These are phyloP conservation scores for Dermatophagoides farinae DNA, from an alignment of 1,140 invertebrate species.

Conservation along the genomic window DNA sequence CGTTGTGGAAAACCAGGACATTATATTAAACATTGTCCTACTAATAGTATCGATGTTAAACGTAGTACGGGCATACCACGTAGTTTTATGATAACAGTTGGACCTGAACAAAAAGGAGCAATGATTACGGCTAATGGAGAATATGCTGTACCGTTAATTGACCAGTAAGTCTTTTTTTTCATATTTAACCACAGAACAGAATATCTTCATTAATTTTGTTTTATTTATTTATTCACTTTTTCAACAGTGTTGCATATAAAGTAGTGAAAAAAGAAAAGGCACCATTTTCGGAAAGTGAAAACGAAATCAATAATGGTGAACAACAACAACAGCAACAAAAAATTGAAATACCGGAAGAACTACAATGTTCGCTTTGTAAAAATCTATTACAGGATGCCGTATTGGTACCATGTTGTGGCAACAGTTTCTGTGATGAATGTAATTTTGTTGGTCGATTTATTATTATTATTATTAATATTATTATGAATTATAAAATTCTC, in stretches of 20 bases:
- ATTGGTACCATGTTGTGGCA: slow-evolving; percentile 88
- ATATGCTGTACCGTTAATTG: slow-evolving; percentile 71
- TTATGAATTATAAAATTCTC: not conserved
- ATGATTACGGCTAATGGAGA: slow-evolving; percentile 79
- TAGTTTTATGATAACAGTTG: slow-evolving; percentile 82
- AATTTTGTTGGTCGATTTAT: slow-evolving; percentile 28
- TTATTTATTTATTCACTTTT: slow-evolving; percentile 19
- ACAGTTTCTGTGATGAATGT: slow-evolving; percentile 97
- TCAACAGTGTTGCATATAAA: slow-evolving; percentile 49
- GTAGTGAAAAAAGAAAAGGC: slow-evolving; percentile 46
- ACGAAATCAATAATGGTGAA: not conserved
- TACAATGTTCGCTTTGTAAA: slow-evolving; percentile 72
- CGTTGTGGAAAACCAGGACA: slow-evolving; percentile 39
- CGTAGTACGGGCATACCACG: slow-evolving; percentile 90
- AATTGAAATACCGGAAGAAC: slow-evolving; percentile 58
- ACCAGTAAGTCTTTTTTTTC: slow-evolving; percentile 48
- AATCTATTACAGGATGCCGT: slow-evolving; percentile 87
- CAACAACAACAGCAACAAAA: slow-evolving; percentile 32
- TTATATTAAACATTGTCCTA: slow-evolving; percentile 34
- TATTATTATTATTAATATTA: no score
- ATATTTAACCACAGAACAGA: no score
- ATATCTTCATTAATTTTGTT: not conserved
- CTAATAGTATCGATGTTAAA: slow-evolving; percentile 47
- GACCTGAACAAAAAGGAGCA: slow-evolving; percentile 66
- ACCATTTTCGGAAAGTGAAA: slow-evolving; percentile 34